phyloP scores from a whole-genome alignment of 1,140 invertebrate genomes.

The Drosophila pseudoananassae region DNA sequence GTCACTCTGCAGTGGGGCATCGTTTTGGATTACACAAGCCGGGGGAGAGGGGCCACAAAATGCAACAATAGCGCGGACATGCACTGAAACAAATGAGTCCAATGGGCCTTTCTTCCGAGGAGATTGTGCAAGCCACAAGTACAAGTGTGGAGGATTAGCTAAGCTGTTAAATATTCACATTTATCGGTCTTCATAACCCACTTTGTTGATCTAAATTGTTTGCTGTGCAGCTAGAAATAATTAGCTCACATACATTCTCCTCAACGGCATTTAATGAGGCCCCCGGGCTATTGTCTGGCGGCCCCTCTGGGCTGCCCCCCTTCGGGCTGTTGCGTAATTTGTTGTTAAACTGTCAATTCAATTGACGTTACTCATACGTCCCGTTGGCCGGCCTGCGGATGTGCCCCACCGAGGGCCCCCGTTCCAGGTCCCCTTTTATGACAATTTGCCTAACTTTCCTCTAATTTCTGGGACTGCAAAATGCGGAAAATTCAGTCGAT shows the following conservation, averaged over 20 bases:
- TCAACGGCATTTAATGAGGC: conserved; percentile 69
- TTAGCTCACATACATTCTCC: conserved; percentile 72
- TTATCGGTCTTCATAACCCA: not conserved
- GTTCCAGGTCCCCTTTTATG: conserved; percentile 9
- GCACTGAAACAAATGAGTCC: conserved; percentile 7
- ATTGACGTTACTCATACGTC: conserved; percentile 79
- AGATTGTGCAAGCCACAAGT: too few relatives aligned
- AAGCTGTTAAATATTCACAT: too few relatives aligned
- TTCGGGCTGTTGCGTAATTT: conserved; percentile 57
- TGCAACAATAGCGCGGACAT: conserved; percentile 6
- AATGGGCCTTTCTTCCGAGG: too few relatives aligned
- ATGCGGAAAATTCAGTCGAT: conserved; percentile 16
- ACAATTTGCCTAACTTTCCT: not conserved
- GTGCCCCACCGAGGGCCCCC: not conserved
- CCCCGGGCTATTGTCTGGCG: conserved; percentile 27
- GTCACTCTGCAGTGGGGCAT: conserved; percentile 9
- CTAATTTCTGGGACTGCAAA: conserved; percentile 12
- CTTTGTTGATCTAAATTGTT: conserved; percentile 8
- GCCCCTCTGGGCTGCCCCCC: not conserved
- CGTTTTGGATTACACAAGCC: conserved; percentile 7
- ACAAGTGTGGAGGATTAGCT: too few relatives aligned
- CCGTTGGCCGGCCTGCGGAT: conserved; percentile 68
- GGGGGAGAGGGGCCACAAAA: conserved; percentile 11
- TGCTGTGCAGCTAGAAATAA: conserved; percentile 43
- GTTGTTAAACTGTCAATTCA: conserved; percentile 77